A percentile compares a stretch with the other conserved stretches of the same genome.
These are phyloP conservation scores for Pegea sp. DNA, from an alignment of 23 tunicate species.

Conservation along the genomic window DNA sequence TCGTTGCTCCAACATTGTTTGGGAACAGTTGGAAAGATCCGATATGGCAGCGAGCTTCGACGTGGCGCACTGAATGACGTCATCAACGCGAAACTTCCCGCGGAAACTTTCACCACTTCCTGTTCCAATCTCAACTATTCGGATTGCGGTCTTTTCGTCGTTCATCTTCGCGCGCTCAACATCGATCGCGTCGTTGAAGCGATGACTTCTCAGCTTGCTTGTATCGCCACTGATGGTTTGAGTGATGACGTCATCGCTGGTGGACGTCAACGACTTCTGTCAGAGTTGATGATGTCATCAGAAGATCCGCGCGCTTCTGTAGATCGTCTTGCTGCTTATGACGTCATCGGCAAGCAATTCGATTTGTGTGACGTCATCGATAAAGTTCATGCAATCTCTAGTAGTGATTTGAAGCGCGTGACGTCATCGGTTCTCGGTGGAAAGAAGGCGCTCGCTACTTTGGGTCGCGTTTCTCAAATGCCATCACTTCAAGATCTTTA, in stretches of 20 bases:
- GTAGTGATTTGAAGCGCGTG: conserved; percentile 15
- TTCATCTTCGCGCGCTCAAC: conserved; percentile 16
- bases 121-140: conserved; percentile 58
- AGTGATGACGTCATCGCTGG: conserved; percentile 7
- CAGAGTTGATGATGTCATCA: conserved; percentile 12
- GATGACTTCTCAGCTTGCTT: conserved; percentile 15
- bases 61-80: conserved; percentile 23
- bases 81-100: conserved; percentile 11
- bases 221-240: conserved; percentile 13
- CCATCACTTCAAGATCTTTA: conserved; percentile 23
- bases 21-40: conserved; percentile 16
- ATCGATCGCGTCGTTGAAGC: conserved; percentile 9
- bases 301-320: conserved; percentile 9
- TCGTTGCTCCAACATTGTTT: conserved; percentile 30
- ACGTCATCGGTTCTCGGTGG: conserved; percentile 47
- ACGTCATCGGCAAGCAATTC: too few species aligned
- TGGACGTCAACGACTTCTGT: conserved; percentile 18
- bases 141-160: conserved; percentile 54
- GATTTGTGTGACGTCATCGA: too few species aligned
- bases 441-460: conserved; percentile 38
- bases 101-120: conserved; percentile 12
- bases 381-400: conserved; percentile 5
- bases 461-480: conserved; percentile 16
- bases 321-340: conserved; percentile 19
- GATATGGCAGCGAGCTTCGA: conserved; percentile 28